Evolutionary conservation across 2,888 invertebrate species (phyloP).

Genomic region (Endomychus coccineus): DNA sequence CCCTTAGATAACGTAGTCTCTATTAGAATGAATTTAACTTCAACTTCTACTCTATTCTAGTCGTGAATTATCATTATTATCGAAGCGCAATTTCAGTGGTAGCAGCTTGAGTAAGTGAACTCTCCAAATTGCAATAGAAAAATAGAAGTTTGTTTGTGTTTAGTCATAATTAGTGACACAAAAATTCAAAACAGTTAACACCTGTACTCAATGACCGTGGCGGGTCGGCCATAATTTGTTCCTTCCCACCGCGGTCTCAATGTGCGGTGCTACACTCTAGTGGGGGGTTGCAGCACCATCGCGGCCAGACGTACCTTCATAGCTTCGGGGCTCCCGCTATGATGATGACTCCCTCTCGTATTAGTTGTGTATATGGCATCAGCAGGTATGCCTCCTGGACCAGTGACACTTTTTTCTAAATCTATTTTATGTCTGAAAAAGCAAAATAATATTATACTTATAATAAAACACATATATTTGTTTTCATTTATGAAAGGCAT

Average conservation of each 20-base stretch:
- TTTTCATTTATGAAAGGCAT: too few species aligned
- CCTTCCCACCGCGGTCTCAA: conserved; percentile 31
- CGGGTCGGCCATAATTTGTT: conserved; percentile 34
- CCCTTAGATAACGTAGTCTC: too few species aligned
- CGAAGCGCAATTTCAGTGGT: too few species aligned
- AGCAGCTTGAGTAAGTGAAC: too few species aligned
- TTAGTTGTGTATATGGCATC: conserved; percentile 66
- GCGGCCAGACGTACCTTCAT: conserved; percentile 87
- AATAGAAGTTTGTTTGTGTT: too few species aligned
- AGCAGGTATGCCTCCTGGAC: conserved; percentile 58
- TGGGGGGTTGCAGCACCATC: conserved; percentile 83
- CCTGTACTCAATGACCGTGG: conserved; percentile 42
- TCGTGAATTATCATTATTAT: too few species aligned
- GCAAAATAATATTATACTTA: too few species aligned
- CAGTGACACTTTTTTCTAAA: conserved; percentile 44
- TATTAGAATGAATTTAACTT: too few species aligned
- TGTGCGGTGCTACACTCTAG: conserved; percentile 62
- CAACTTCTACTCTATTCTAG: too few species aligned
- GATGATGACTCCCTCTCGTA: conserved; percentile 30
- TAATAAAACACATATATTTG: too few species aligned
- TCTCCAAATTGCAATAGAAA: too few species aligned
- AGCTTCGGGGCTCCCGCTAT: conserved; percentile 54
- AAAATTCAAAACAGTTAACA: conserved; percentile 32
- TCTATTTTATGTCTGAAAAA: conserved; percentile 40
- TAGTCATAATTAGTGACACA: neutral